These are phyloP conservation scores for Polypedilum vanderplanki DNA, from an alignment of 1,140 invertebrate genomes.

Conservation along the genomic window DNA sequence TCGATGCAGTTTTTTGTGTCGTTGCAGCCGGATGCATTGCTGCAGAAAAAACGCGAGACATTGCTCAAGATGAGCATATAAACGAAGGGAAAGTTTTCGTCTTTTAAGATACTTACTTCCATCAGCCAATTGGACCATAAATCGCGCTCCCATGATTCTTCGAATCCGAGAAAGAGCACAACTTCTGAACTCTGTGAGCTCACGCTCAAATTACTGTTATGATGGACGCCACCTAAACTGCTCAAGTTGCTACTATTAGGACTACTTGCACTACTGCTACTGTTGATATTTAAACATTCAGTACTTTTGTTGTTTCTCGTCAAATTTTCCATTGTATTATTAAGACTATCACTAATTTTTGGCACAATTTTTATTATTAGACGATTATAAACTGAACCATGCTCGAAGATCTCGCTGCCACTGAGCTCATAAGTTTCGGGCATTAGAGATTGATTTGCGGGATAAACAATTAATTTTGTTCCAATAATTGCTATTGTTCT, in stretches of 20 bases:
- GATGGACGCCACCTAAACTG: not conserved
- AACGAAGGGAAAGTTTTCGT: not conserved
- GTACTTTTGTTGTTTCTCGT: conserved; percentile 24
- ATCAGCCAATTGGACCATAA: conserved; percentile 56
- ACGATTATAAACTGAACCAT: conserved; percentile 45
- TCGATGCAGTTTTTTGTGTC: not conserved
- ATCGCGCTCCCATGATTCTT: conserved; percentile 55
- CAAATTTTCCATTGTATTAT: conserved; percentile 30
- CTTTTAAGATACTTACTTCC: conserved; percentile 45
- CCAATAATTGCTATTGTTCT: conserved; percentile 53
- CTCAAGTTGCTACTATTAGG: conserved; percentile 9
- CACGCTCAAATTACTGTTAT: not conserved
- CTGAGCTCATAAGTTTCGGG: conserved; percentile 35
- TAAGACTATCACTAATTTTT: conserved; percentile 36
- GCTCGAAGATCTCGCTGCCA: conserved; percentile 45
- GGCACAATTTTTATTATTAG: conserved; percentile 46
- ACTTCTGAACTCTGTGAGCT: conserved; percentile 21
- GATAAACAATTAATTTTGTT: conserved; percentile 54
- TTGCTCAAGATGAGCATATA: not conserved
- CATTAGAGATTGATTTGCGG: conserved; percentile 42
- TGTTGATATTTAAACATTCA: conserved; percentile 3
- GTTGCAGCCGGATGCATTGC: not conserved
- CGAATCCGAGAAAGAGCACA: conserved; percentile 53
- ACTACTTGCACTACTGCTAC: not conserved
- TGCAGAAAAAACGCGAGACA: not conserved